Base-by-base conservation (phyloP, 2,113 vertebrate genomes). In the Hippopotamus amphibius region DNA sequence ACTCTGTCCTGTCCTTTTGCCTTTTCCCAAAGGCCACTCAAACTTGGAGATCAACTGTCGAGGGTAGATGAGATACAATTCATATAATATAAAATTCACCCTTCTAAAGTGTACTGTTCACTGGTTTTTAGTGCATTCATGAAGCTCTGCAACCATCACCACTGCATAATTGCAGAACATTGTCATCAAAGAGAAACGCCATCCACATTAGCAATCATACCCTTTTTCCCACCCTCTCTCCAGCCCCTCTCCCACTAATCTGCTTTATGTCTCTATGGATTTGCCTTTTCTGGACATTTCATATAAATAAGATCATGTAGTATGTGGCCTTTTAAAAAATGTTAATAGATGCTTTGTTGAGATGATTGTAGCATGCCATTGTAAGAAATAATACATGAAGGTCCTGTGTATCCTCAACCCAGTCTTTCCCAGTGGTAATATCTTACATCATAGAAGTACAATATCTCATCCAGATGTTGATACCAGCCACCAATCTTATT, bases 121-220 rank as follows among this genome's bases (percentile, higher is more conserved):
- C 10, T 90, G 28, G 12, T 30, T 41, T 92, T 72, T n/a, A 74
- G 13, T 61, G 26, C 43, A 37, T 37, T 71, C 43, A 61, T 26
- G 26, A 82, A 68, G 24, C 33, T 72, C 21, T 66, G 28, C 2
- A 24, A 11, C 1, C 4, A 11, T 21, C 6, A 11, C 28, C 22
- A 17, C 48, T 14, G 11, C 79, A 13, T 55, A 41, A 65, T 7
- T 71, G 5, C 9, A 68, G 59, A 69, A 10, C 11, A 61, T 37
- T 41, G 79, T 82, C 3, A 24, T 71, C 28, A 50, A 46, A 17
- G 46, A 50, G 15, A 50, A 48, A 30, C 46, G 17, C n/a, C 12
- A 16, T 7, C 9, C 21, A 14, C 2, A 0, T 59, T 14, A 53
- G 11, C 24, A n/a, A 3, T 83, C 22, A 21, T 4, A 19, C 2